phyloP scores from a whole-genome alignment of 1,140 invertebrate genomes.

The Drosophila ambigua region DNA sequence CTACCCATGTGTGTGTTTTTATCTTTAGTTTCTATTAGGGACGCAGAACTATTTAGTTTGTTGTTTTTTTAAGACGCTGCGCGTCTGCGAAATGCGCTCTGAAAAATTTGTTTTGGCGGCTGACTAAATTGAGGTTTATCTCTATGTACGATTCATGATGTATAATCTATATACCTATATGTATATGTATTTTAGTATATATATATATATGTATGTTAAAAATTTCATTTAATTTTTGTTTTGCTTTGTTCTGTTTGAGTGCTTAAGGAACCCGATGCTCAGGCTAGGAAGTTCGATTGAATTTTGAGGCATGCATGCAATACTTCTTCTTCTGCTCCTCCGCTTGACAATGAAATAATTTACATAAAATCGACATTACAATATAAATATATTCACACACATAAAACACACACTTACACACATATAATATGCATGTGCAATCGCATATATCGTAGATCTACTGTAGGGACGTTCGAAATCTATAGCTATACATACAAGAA shows the following conservation, averaged over 20 bases:
- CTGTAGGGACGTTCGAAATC: slow-evolving; percentile 64
- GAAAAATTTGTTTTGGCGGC: slow-evolving; percentile 70
- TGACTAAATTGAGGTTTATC: slow-evolving; percentile 37
- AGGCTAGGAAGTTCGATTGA: slow-evolving; percentile 38
- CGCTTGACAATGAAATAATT: too few relatives aligned
- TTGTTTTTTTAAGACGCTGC: slow-evolving; percentile 67
- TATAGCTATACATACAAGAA: slow-evolving; percentile 53
- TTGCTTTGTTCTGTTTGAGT: slow-evolving; percentile 50
- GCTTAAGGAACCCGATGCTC: slow-evolving; percentile 59
- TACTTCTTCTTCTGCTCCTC: slow-evolving; percentile 35
- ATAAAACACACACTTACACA: slow-evolving; percentile 28
- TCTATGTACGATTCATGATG: slow-evolving; percentile 42
- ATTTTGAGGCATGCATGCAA: slow-evolving; percentile 48
- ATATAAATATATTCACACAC: slow-evolving; percentile 38
- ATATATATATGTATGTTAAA: slow-evolving; percentile 49
- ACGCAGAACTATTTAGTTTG: slow-evolving; percentile 38
- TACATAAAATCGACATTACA: too few relatives aligned
- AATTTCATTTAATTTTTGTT: slow-evolving; percentile 53
- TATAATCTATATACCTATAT: slow-evolving; percentile 37
- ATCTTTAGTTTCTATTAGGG: slow-evolving; percentile 31
- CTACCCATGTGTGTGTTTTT: slow-evolving; percentile 4
- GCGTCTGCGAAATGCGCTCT: slow-evolving; percentile 75
- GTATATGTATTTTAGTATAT: slow-evolving; percentile 13
- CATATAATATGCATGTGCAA: slow-evolving; percentile 25
- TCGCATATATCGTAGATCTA: slow-evolving; percentile 45